These are phyloP conservation scores for Belgica antarctica DNA, from an alignment of 2,888 invertebrate species.

Conservation along the genomic window DNA sequence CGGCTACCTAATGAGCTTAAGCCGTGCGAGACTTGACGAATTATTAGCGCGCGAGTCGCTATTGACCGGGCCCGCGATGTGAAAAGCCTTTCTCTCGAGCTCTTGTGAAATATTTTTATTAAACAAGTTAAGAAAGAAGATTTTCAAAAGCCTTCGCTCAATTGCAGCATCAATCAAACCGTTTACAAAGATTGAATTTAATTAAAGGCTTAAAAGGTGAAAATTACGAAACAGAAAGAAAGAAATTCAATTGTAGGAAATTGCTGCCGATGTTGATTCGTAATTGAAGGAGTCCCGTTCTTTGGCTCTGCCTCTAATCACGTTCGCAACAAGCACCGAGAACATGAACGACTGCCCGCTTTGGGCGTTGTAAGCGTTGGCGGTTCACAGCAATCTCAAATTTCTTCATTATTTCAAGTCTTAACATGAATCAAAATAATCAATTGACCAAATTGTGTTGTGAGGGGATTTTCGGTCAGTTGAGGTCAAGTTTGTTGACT, in stretches of 20 bases:
- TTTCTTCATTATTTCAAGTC: too few relatives aligned
- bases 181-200: neutral
- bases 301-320: neutral
- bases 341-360: neutral
- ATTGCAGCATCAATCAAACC: conserved; percentile 12
- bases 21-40: neutral
- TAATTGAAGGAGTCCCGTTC: conserved; percentile 13
- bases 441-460: too few relatives aligned
- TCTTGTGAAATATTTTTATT: neutral
- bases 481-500: too few relatives aligned
- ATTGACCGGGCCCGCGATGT: too few relatives aligned
- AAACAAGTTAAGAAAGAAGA: neutral
- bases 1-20: conserved; percentile 16
- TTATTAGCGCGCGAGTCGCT: too few relatives aligned
- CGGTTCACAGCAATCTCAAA: neutral
- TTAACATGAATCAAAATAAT: too few relatives aligned
- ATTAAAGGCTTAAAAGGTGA: neutral
- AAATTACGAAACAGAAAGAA: neutral
- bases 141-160: neutral
- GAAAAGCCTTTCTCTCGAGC: too few relatives aligned
- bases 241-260: neutral
- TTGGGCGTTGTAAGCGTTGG: neutral
- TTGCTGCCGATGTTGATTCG: neutral
- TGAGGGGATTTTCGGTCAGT: too few relatives aligned
- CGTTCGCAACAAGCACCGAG: neutral